These are phyloP conservation scores for Drosophila tani DNA, from an alignment of 1,140 invertebrate species.

Conservation along the genomic window DNA sequence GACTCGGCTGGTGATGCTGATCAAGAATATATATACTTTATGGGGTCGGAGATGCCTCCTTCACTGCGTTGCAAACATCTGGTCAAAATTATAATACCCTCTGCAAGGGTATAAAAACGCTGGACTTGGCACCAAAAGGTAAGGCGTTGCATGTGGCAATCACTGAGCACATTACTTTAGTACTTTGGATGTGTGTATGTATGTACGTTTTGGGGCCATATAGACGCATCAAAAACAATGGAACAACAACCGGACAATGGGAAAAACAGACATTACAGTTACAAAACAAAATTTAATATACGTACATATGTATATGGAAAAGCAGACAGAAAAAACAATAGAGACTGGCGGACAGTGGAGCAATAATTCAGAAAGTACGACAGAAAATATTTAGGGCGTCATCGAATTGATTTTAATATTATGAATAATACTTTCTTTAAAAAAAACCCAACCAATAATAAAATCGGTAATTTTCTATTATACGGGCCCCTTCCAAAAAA, in stretches of 20 bases:
- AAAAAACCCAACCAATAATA: not conserved
- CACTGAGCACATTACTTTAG: slow-evolving; percentile 71
- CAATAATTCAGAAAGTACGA: not conserved
- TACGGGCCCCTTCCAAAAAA: too few relatives aligned
- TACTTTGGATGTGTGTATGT: not conserved
- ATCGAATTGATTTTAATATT: not conserved
- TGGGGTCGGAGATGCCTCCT: too few relatives aligned
- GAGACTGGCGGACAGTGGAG: slow-evolving; percentile 17
- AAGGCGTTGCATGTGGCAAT: slow-evolving; percentile 75
- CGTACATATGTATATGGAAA: slow-evolving; percentile 28
- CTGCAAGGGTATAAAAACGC: too few relatives aligned
- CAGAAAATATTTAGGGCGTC: not conserved
- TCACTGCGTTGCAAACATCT: too few relatives aligned
- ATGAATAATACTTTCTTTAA: not conserved
- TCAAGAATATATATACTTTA: too few relatives aligned
- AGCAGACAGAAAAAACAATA: slow-evolving; percentile 29
- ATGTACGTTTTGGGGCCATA: slow-evolving; percentile 45
- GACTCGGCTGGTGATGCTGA: too few relatives aligned
- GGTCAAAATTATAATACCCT: too few relatives aligned
- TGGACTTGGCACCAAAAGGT: slow-evolving; percentile 82
- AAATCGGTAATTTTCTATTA: too few relatives aligned
- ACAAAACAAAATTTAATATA: slow-evolving; percentile 74
- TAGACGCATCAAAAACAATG: slow-evolving; percentile 43
- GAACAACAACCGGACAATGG: slow-evolving; percentile 47
- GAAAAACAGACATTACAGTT: slow-evolving; percentile 74